Conservation (phyloP, 1,140 invertebrate species). For the Diachasma alloeum region DNA sequence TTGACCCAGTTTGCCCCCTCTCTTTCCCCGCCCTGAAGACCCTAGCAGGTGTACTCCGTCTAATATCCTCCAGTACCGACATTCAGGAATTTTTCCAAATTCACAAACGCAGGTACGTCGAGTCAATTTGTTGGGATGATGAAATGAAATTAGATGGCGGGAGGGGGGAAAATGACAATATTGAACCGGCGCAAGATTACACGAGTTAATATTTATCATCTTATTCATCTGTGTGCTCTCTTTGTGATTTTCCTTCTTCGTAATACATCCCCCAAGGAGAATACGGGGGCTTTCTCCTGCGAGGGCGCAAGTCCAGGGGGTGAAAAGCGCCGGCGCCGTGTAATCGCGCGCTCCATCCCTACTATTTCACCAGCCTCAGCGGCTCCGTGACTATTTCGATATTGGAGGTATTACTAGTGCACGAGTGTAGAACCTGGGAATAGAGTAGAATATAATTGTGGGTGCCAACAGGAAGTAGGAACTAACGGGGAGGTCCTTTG, state of each 20-base stretch:
- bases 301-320: constrained; percentile 15
- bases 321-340: constrained; percentile 18
- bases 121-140: no score
- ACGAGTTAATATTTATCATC: neutral
- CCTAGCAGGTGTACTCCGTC: no score
- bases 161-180: no score
- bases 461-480: neutral
- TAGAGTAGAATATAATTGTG: neutral
- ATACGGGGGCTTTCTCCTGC: neutral
- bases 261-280: neutral
- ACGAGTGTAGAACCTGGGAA: neutral
- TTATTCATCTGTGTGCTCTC: neutral
- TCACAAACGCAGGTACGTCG: no score
- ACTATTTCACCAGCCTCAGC: neutral
- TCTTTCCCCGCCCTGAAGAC: no score
- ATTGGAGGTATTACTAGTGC: neutral
- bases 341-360: neutral
- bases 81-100: no score
- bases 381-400: neutral
- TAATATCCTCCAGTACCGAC: no score
- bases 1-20: no score
- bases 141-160: no score
- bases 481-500: neutral
- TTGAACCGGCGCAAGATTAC: no score
- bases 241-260: neutral